Evolutionary conservation across 2,888 invertebrate species (phyloP).

Genomic region (Ichneumoninae sp.): DNA sequence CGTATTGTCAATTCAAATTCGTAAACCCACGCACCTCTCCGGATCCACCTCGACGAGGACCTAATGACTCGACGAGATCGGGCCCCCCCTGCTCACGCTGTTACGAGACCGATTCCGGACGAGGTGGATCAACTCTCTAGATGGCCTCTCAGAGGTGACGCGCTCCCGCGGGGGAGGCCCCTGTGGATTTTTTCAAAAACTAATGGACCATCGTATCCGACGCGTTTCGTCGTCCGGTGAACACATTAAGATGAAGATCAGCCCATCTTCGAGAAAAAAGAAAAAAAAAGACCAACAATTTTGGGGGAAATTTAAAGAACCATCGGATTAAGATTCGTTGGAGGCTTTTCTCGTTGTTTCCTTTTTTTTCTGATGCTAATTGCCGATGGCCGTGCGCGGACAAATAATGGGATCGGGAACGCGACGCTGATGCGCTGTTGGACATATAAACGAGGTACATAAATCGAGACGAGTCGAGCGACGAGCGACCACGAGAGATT

Average conservation of each 20-base stretch:
- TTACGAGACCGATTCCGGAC: slow-evolving; percentile 33
- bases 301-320: background rate
- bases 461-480: slow-evolving; percentile 46
- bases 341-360: background rate
- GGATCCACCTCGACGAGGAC: slow-evolving; percentile 46
- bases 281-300: background rate
- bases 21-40: slow-evolving; percentile 68
- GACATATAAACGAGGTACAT: slow-evolving; percentile 15
- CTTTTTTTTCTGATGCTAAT: background rate
- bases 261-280: background rate
- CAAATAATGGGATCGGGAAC: background rate
- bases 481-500: slow-evolving; percentile 68
- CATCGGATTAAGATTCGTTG: background rate
- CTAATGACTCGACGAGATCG: slow-evolving; percentile 66
- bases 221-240: slow-evolving; percentile 7
- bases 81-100: slow-evolving; percentile 45
- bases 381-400: background rate
- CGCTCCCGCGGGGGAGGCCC: slow-evolving; percentile 17
- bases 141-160: slow-evolving; percentile 21
- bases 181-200: slow-evolving; percentile 72
- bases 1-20: slow-evolving; percentile 75
- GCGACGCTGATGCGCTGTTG: slow-evolving; percentile 34
- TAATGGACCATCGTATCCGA: slow-evolving; percentile 71
- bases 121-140: slow-evolving; percentile 49
- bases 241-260: background rate